Base-by-base conservation (phyloP, 1,140 invertebrate species). In the Coboldia fuscipes region DNA sequence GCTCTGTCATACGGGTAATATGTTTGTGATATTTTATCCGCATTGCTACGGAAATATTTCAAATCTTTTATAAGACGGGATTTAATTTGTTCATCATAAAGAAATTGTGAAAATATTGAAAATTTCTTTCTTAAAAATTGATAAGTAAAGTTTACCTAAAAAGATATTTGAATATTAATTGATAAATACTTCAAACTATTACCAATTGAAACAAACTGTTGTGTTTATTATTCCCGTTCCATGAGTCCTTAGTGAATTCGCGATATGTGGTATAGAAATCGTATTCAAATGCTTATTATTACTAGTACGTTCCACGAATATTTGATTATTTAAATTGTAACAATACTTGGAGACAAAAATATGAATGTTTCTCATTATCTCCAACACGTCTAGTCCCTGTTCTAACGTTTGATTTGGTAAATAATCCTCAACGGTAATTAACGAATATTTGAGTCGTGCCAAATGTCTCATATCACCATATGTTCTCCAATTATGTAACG, bases 71-170 rank as follows among this genome's bases (percentile, higher is more conserved):
- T 69, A 1, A 99, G 58, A 34, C 85, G 67, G 0, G 90, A 96
- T 56, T 97, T 97, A 33, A 99, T 96, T 44, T 94, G 89, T 58
- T 98, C 94, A 57, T 98, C 92, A 54, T 81, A 97, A 43, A 99
- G 70, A 56, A 97, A 98, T 56, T 97, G 90, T 2, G 92, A 97
- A 52, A 98, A 94, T 3, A 78, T 77, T 42, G 80, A 79, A 44
- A 98, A 82, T 56, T 97, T 96, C 37, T 90, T 77, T 37, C 81
- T 69, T 28, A 99, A 61, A 59, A 94, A 97, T 57, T 94, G 89
- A 59, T 97, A 98, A 0, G 88, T 89, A 52, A 88, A 93, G 52
- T 97, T 97, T 0, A 96, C 72, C 66, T 70, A 41, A 37, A 32
- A 5, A 13, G 13, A 33, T 22, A 24, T 8, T 34, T 7, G n/a